Conservation (phyloP, 2,888 invertebrate species). For the Hyposoter dolosus region DNA sequence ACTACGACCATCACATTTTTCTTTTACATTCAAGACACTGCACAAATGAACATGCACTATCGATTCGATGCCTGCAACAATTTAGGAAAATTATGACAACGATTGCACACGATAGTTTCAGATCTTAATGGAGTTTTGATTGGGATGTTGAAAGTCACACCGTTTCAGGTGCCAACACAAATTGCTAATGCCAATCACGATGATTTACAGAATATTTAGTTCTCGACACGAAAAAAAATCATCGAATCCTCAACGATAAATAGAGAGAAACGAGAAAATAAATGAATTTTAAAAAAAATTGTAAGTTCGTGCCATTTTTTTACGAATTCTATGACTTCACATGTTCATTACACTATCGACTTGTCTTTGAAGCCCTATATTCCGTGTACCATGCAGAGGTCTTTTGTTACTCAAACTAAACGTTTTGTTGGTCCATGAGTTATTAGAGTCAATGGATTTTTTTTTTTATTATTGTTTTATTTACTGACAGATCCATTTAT, state of each 20-base stretch:
- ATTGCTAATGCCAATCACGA: neutral
- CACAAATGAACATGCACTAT: neutral
- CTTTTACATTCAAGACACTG: neutral
- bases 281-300: conserved; percentile 5
- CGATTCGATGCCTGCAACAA: neutral
- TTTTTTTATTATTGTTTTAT: conserved; percentile 3
- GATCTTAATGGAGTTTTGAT: neutral
- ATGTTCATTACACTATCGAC: conserved; percentile 26
- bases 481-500: conserved; percentile 34
- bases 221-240: neutral
- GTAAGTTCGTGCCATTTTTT: conserved; percentile 11
- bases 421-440: conserved; percentile 6
- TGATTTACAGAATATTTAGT: neutral
- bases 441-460: conserved; percentile 11
- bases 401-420: conserved; percentile 46
- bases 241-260: neutral
- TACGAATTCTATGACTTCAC: neutral
- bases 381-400: conserved; percentile 46
- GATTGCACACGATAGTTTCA: neutral
- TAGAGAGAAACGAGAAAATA: neutral
- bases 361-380: conserved; percentile 9
- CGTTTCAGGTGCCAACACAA: neutral
- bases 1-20: neutral
- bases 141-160: neutral
- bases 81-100: neutral